Base-by-base conservation (phyloP, 2,113 vertebrate species). In the Lampris megalopsis region DNA sequence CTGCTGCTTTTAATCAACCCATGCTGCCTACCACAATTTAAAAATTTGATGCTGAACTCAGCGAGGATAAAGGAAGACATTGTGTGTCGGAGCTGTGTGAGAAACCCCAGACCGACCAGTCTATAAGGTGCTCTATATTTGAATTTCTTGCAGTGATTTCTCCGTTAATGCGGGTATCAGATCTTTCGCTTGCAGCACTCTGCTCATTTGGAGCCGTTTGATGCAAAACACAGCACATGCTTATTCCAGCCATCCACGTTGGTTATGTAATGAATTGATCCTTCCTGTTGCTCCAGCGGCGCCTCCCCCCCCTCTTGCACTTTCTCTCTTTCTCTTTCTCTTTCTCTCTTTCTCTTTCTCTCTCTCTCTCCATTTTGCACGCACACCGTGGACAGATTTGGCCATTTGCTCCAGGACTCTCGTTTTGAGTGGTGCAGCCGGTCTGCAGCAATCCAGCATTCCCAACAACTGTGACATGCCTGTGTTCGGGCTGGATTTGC, bases 1-100 rank as follows among this genome's bases (percentile, higher is more conserved):
- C 75, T 77, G 81, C 89, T 86, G 83, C 66, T 80, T 85, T 85
- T 80, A 68, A 80, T 85, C 67, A 85, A 70, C 65, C 80, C 82
- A 53, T 53, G 3, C 62, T 56, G 68, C 75, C 60, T 11, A 7
- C 40, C 57, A 37, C 68, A 58, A 59, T 53, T 3, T 9, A 42
- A 63, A 11, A 40, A 60, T 49, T 56, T 5, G 49, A 71, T 67
- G 72, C 64, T 63, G 71, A 82, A 71, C 80, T 74, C 74, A 65
- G 71, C 66, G 59, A 5, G 50, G 83, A 68, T 5, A 61, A 63
- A 78, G 64, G 71, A 64, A 67, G 45, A 64, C 67, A 63, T 71
- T 75, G 61, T 80, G 9, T 47, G 6, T 77, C 35, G 38, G 59
- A 64, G 65, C 77, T 74, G 63, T 63, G 84, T 76, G 76, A 82